phyloP scores from a whole-genome alignment of 1,140 invertebrate species.

The Notospermus geniculatus region DNA sequence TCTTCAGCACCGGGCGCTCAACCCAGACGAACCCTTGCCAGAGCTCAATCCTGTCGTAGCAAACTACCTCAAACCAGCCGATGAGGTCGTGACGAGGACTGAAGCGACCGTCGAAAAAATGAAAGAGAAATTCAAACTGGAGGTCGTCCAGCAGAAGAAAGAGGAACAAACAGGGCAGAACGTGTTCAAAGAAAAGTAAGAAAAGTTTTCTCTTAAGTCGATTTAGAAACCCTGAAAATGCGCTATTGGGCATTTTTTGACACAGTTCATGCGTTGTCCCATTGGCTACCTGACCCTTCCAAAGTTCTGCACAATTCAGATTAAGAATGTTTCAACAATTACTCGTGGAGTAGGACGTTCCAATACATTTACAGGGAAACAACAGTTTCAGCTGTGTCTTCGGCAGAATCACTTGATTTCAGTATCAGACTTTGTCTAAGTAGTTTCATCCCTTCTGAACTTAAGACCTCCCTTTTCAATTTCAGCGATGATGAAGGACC shows the following conservation, averaged over 20 bases:
- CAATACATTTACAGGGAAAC: too few relatives aligned
- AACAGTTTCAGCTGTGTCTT: too few relatives aligned
- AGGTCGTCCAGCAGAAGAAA: conserved; percentile 42
- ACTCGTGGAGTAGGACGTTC: too few relatives aligned
- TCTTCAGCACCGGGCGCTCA: conserved; percentile 48
- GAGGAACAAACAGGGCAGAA: conserved; percentile 43
- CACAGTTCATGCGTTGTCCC: too few relatives aligned
- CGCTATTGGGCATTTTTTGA: too few relatives aligned
- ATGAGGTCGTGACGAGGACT: conserved; percentile 31
- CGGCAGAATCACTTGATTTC: too few relatives aligned
- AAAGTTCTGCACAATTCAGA: too few relatives aligned
- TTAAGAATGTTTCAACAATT: too few relatives aligned
- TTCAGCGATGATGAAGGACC: conserved; percentile 23
- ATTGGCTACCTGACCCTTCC: too few relatives aligned
- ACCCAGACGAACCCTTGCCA: conserved; percentile 49
- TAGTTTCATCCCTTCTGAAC: background rate
- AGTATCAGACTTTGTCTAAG: too few relatives aligned
- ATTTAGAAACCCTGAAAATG: too few relatives aligned
- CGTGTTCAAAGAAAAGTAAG: conserved; percentile 43
- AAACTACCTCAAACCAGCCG: conserved; percentile 40
- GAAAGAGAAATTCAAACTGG: conserved; percentile 45
- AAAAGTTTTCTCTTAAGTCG: conserved; percentile 7
- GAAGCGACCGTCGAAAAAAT: conserved; percentile 34
- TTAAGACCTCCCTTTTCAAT: background rate
- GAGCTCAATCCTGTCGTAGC: conserved; percentile 44